phyloP scores from a whole-genome alignment of 2,797 vertebrate species.

The Pseudopleuronectes americanus region DNA sequence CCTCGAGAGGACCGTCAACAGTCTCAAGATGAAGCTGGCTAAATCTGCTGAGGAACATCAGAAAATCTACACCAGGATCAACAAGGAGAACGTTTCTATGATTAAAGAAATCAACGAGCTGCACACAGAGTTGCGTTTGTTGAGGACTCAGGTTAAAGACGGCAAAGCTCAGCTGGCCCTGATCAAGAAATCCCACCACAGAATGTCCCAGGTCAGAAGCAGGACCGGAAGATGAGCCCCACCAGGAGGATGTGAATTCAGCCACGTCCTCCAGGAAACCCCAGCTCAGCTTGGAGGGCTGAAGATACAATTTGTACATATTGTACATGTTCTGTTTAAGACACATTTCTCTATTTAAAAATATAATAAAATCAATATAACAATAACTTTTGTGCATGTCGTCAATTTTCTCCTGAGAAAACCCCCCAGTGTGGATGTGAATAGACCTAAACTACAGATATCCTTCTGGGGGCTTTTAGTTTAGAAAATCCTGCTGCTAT shows the following conservation, averaged over 20 bases:
- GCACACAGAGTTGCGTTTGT: constrained; percentile 82
- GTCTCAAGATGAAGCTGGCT: constrained; percentile 84
- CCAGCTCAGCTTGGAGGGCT: background rate
- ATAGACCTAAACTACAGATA: no score
- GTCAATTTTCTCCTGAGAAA: no score
- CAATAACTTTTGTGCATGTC: no score
- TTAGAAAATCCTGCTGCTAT: no score
- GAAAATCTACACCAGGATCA: constrained; percentile 82
- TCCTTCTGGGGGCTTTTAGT: no score
- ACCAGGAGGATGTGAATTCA: background rate
- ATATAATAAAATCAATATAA: no score
- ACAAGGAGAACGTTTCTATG: constrained; percentile 89
- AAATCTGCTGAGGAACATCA: constrained; percentile 86
- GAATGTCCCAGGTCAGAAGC: constrained; percentile 3
- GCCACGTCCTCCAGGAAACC: background rate
- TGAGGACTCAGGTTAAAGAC: constrained; percentile 78
- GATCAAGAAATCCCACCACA: constrained; percentile 45
- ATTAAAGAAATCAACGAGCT: constrained; percentile 91
- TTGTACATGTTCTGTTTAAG: no score
- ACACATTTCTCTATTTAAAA: no score
- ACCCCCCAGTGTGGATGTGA: no score
- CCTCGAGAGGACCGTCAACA: constrained; percentile 85
- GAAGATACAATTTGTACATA: no score
- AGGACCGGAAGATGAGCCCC: background rate
- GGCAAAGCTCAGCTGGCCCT: constrained; percentile 60